These are phyloP conservation scores for Panthera uncia DNA, from an alignment of 2,113 vertebrate species.

Conservation along the genomic window DNA sequence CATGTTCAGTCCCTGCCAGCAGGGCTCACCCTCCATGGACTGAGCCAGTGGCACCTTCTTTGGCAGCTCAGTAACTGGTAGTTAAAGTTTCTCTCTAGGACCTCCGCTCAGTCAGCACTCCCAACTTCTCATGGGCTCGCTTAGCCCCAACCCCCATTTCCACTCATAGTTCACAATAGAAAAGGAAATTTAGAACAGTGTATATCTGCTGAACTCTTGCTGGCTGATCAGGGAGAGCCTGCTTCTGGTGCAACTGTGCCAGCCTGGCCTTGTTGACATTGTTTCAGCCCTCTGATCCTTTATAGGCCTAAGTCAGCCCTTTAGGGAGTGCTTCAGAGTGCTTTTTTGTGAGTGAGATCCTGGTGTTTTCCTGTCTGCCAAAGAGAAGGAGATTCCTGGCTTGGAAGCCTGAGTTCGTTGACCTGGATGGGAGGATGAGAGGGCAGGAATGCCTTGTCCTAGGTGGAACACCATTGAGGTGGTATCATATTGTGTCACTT, in stretches of 20 bases:
- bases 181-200: neutral
- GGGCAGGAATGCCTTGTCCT: neutral
- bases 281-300: neutral
- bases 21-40: neutral
- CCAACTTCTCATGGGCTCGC: neutral
- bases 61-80: neutral
- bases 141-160: neutral
- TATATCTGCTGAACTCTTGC: neutral
- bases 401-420: neutral
- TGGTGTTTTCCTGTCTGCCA: neutral
- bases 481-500: neutral
- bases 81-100: neutral
- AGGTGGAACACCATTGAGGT: neutral
- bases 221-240: neutral
- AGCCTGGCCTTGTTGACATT: neutral
- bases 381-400: neutral
- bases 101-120: neutral
- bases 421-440: neutral
- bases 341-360: neutral
- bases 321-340: neutral
- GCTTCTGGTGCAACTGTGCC: neutral
- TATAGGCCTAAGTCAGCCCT: neutral
- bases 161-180: neutral
- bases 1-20: neutral
- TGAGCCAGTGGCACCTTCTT: neutral